Conservation (phyloP, 2,113 vertebrate genomes). For the Phaethon lepturus region DNA sequence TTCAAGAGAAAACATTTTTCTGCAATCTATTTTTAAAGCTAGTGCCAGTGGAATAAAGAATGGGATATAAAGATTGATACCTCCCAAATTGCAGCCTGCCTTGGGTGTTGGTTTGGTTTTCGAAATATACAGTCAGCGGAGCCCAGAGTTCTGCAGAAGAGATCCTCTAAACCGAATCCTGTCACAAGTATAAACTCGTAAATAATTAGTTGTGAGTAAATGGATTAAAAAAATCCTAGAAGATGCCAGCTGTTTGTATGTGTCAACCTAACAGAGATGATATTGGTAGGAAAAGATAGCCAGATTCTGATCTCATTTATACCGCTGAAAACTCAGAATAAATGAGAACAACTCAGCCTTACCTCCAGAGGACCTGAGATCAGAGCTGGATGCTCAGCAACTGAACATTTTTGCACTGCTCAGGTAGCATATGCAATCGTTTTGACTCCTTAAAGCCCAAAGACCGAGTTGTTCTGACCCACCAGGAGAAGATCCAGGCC, state of each 20-base stretch:
- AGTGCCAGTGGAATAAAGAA: not conserved
- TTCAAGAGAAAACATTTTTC: not conserved
- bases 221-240: not conserved
- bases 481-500: not conserved
- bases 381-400: not conserved
- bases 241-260: not conserved
- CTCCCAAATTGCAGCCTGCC: not conserved
- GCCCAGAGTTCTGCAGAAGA: not conserved
- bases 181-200: not conserved
- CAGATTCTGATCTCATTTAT: not conserved
- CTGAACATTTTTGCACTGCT: not conserved
- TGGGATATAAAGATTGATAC: not conserved
- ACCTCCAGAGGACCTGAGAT: not conserved
- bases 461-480: not conserved
- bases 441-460: not conserved
- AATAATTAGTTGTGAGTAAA: not conserved
- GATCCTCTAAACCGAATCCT: not conserved
- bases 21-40: not conserved
- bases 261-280: not conserved
- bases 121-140: not conserved
- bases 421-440: not conserved
- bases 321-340: conserved; percentile 7
- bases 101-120: not conserved
- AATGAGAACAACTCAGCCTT: not conserved
- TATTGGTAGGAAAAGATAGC: not conserved